Evolutionary conservation across 2,113 vertebrate genomes (phyloP).

Genomic region (Laticauda laticaudata): DNA sequence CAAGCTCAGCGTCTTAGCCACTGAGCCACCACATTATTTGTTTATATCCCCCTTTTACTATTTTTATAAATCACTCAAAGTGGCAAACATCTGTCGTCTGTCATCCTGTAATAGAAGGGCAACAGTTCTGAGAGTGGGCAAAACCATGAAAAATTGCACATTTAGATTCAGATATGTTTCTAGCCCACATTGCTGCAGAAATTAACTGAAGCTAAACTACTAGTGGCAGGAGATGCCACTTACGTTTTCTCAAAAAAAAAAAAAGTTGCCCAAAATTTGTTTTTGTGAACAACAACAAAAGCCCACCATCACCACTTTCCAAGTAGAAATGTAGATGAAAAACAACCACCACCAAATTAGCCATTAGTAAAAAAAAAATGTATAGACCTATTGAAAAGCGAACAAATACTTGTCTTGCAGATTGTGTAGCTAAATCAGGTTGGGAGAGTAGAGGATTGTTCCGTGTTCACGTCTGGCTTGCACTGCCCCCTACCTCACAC

Average conservation of each 20-base stretch:
- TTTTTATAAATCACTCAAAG: background rate
- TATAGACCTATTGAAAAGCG: background rate
- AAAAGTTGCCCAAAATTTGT: background rate
- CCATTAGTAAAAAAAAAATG: background rate
- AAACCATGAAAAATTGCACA: background rate
- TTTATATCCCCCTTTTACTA: background rate
- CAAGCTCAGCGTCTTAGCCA: no score
- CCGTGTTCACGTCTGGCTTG: background rate
- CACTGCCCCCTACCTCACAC: constrained; percentile 78
- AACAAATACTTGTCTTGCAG: background rate
- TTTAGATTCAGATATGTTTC: background rate
- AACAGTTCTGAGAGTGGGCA: background rate
- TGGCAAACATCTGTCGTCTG: background rate
- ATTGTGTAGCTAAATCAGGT: background rate
- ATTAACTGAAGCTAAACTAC: background rate
- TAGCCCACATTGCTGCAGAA: background rate
- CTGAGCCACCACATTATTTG: background rate
- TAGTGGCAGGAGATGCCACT: background rate
- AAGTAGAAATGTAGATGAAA: background rate
- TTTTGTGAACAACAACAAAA: background rate
- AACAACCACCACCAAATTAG: background rate
- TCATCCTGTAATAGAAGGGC: background rate
- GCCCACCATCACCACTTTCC: background rate
- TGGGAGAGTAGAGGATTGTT: background rate
- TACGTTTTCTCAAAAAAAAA: background rate